A percentile compares a stretch with the other conserved stretches of the same genome.
Conservation (phyloP, 2,113 vertebrate species). For the Orycteropus afer region DNA sequence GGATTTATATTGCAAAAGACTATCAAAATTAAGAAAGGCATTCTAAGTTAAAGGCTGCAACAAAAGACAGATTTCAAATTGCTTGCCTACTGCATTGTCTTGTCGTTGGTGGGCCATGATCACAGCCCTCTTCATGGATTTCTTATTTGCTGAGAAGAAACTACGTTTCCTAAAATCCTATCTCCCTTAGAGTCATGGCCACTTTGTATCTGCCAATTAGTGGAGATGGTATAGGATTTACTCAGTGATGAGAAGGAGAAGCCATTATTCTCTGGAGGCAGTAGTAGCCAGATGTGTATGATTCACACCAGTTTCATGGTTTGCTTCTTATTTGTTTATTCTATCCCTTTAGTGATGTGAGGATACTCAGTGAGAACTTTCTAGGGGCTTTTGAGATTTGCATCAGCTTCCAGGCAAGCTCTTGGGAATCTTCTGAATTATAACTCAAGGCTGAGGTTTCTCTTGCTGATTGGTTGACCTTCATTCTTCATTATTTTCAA, state of each 20-base stretch:
- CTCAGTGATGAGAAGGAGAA: not conserved
- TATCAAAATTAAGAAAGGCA: not conserved
- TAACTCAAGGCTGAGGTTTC: not conserved
- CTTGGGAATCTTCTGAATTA: not conserved
- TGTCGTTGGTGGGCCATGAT: not conserved
- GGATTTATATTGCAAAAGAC: not conserved
- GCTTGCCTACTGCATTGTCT: not conserved
- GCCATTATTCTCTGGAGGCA: not conserved
- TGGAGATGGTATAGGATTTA: fast-evolving
- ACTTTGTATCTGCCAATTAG: not conserved
- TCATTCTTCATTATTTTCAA: not conserved
- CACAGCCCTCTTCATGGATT: not conserved
- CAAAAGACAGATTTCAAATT: not conserved
- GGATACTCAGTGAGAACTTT: not conserved
- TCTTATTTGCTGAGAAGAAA: not conserved
- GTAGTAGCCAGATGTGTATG: not conserved
- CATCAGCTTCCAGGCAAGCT: not conserved
- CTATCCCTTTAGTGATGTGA: not conserved
- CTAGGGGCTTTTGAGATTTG: not conserved
- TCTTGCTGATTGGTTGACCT: not conserved
- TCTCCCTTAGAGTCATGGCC: not conserved
- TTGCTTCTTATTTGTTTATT: too few species aligned
- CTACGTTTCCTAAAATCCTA: not conserved
- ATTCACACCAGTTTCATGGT: not conserved
- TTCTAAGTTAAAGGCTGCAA: not conserved